Percentiles rank a stretch among this genome's conserved stretches.
Conservation (phyloP, 2,113 vertebrate genomes). For the Dolichotis patagonum region DNA sequence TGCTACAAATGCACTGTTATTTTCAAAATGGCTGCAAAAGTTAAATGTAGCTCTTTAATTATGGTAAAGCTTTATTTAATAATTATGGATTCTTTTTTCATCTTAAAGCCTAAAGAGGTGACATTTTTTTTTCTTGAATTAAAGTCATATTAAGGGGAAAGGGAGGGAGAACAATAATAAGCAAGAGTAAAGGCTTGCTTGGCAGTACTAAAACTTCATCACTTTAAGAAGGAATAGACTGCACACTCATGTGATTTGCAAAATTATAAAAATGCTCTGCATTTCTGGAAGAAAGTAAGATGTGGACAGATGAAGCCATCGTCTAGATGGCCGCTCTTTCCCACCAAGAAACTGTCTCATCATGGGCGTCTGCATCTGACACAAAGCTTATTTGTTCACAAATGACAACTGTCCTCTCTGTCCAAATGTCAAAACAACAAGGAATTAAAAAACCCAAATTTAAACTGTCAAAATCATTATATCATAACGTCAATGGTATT, state of each 20-base stretch:
- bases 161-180: background rate
- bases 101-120: background rate
- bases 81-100: background rate
- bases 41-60: slow-evolving; percentile 5
- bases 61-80: slow-evolving; percentile 49
- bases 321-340: background rate
- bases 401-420: background rate
- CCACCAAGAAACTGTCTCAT: background rate
- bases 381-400: background rate
- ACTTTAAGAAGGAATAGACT: background rate
- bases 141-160: background rate
- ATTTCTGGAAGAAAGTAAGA: background rate
- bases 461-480: background rate
- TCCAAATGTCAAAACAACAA: background rate
- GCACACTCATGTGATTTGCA: background rate
- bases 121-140: slow-evolving; percentile 13
- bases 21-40: slow-evolving; percentile 1
- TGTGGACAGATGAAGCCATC: background rate
- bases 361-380: fast-evolving
- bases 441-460: background rate
- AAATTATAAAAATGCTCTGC: background rate
- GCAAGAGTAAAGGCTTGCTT: background rate
- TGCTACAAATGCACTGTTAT: background rate
- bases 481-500: background rate
- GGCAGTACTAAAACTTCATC: background rate